Evolutionary conservation across 2,797 vertebrate species (phyloP).

Genomic region (Sebastes nivosus): DNA sequence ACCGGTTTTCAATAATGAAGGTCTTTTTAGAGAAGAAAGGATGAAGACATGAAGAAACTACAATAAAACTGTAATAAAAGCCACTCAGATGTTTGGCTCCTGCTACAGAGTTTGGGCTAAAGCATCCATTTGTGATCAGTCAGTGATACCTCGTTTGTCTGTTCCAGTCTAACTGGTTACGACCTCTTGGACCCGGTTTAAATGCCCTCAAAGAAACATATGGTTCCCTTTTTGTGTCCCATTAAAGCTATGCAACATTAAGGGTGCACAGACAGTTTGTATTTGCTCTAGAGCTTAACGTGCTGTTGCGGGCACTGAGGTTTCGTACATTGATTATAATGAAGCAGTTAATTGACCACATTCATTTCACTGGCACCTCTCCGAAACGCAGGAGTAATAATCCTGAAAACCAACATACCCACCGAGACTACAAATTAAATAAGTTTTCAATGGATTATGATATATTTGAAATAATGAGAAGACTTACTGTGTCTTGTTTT

Average conservation of each 20-base stretch:
- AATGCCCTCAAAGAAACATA: conserved; percentile 49
- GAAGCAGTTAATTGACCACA: neutral
- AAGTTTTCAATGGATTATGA: neutral
- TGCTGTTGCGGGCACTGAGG: neutral
- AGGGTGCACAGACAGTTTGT: conserved; percentile 37
- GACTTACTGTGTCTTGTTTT: neutral
- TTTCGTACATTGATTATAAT: conserved; percentile 23
- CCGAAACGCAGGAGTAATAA: neutral
- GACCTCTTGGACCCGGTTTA: conserved; percentile 55
- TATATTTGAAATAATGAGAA: neutral
- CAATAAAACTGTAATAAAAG: conserved; percentile 3
- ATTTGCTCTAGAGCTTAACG: conserved; percentile 19
- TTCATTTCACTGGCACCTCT: neutral
- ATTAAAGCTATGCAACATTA: conserved; percentile 54
- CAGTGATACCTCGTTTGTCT: conserved; percentile 68
- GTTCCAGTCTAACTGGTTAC: conserved; percentile 44
- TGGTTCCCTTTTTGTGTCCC: conserved; percentile 73
- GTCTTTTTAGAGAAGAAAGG: conserved; percentile 1
- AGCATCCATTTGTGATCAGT: conserved; percentile 65
- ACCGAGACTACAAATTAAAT: neutral
- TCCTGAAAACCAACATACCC: neutral
- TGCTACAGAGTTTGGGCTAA: conserved; percentile 15
- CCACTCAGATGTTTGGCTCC: conserved; percentile 5
- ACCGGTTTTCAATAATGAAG: neutral
- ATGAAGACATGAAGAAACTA: conserved; percentile 20